Conservation (phyloP, 2,888 invertebrate genomes). For the Esperia sulphurella region DNA sequence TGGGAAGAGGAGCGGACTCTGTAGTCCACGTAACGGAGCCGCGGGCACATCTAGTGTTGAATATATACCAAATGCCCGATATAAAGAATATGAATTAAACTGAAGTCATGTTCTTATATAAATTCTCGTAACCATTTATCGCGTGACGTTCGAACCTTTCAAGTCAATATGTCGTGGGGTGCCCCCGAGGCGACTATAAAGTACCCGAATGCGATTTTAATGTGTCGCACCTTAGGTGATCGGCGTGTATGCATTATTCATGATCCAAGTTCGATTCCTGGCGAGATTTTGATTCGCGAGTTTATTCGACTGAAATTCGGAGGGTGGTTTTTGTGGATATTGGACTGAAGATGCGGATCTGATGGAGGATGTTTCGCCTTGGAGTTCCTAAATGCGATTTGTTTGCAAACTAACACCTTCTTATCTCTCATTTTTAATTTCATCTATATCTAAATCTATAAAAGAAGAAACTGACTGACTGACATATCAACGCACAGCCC, state of each 20-base stretch:
- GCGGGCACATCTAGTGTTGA: too few species aligned
- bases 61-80: too few species aligned
- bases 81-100: too few species aligned
- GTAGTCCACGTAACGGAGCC: too few species aligned
- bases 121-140: neutral
- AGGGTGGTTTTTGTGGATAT: neutral
- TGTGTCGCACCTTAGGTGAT: constrained; percentile 12
- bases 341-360: too few species aligned
- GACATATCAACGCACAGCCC: too few species aligned
- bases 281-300: constrained; percentile 8
- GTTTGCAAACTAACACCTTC: too few species aligned
- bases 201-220: constrained; percentile 18
- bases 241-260: constrained; percentile 17
- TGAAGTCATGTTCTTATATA: neutral
- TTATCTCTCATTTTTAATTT: too few species aligned
- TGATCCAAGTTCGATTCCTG: constrained; percentile 10
- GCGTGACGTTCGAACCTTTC: neutral
- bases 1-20: too few species aligned
- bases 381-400: neutral
- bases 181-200: constrained; percentile 11
- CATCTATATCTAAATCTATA: too few species aligned
- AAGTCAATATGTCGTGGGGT: constrained; percentile 8
- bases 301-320: constrained; percentile 5
- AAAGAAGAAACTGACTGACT: too few species aligned
- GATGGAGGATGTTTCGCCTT: neutral